Conservation (phyloP, 2,797 vertebrate species). For the Lacerta agilis region DNA sequence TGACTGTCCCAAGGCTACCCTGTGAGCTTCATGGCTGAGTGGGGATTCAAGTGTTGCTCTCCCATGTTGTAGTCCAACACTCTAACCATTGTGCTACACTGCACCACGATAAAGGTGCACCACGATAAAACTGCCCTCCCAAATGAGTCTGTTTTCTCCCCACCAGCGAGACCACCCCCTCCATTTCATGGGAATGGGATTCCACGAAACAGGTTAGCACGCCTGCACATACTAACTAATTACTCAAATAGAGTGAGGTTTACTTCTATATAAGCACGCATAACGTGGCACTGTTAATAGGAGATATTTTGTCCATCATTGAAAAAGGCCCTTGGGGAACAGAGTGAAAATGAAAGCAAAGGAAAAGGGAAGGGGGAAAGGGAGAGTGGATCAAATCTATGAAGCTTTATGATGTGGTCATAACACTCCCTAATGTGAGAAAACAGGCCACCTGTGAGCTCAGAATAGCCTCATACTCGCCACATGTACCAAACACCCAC, state of each 20-base stretch:
- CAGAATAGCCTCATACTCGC: background rate
- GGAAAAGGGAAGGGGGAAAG: background rate
- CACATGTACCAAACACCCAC: background rate
- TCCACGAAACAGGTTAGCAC: background rate
- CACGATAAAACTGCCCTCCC: too few relatives aligned
- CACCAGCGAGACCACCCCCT: background rate
- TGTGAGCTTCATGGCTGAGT: too few relatives aligned
- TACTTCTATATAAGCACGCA: background rate
- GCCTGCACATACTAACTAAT: background rate
- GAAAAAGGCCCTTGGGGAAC: background rate
- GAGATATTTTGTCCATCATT: background rate
- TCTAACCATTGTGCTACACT: too few relatives aligned
- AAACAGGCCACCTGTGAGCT: slow-evolving; percentile 14
- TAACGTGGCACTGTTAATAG: background rate
- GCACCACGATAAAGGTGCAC: background rate
- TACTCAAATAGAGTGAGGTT: background rate
- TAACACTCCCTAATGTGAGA: slow-evolving; percentile 10
- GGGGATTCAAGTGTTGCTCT: too few relatives aligned
- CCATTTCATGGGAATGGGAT: background rate
- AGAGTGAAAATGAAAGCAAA: background rate
- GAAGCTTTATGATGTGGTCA: background rate
- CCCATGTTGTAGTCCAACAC: too few relatives aligned
- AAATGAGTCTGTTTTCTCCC: too few relatives aligned
- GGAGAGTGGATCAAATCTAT: slow-evolving; percentile 15
- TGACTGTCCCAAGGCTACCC: too few relatives aligned